Evolutionary conservation across 2,113 vertebrate species (phyloP).

Genomic region (Notothenia rossii): DNA sequence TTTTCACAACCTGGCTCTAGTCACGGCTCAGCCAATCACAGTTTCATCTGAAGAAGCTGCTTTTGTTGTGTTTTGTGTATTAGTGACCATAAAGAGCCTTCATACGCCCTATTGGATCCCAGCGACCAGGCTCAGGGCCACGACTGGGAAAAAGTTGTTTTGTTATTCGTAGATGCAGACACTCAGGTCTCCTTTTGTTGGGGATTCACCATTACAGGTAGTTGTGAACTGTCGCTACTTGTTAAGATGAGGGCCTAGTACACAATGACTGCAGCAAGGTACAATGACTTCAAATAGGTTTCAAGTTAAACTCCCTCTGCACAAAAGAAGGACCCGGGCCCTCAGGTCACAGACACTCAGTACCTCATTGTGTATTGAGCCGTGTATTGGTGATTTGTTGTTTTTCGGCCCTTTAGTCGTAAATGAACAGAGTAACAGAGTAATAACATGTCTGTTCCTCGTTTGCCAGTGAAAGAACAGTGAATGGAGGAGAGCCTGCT

Average conservation of each 20-base stretch:
- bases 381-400: slow-evolving; percentile 82
- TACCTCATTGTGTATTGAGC: slow-evolving; percentile 79
- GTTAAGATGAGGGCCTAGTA: slow-evolving; percentile 80
- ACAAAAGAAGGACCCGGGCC: slow-evolving; percentile 61
- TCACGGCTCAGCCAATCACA: slow-evolving; percentile 42
- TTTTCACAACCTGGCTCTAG: slow-evolving; percentile 52
- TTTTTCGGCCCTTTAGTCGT: slow-evolving; percentile 58
- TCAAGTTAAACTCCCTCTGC: slow-evolving; percentile 81
- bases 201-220: slow-evolving; percentile 83
- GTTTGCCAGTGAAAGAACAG: slow-evolving; percentile 69
- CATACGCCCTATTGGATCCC: slow-evolving; percentile 58
- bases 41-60: slow-evolving; percentile 42
- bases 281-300: slow-evolving; percentile 89
- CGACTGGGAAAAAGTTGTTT: slow-evolving; percentile 80
- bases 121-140: slow-evolving; percentile 65
- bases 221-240: slow-evolving; percentile 84
- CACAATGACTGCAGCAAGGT: slow-evolving; percentile 78
- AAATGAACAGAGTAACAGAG: slow-evolving; percentile 76
- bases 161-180: slow-evolving; percentile 84
- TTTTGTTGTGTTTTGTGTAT: slow-evolving; percentile 69
- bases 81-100: slow-evolving; percentile 68
- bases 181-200: slow-evolving; percentile 67
- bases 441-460: slow-evolving; percentile 69
- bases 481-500: slow-evolving; percentile 52
- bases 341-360: slow-evolving; percentile 69